Evolutionary conservation across 2,797 vertebrate species (phyloP), one percentile per base, ranked within the genome.

Genomic region (Melanotaenia maccullochi): DNA sequence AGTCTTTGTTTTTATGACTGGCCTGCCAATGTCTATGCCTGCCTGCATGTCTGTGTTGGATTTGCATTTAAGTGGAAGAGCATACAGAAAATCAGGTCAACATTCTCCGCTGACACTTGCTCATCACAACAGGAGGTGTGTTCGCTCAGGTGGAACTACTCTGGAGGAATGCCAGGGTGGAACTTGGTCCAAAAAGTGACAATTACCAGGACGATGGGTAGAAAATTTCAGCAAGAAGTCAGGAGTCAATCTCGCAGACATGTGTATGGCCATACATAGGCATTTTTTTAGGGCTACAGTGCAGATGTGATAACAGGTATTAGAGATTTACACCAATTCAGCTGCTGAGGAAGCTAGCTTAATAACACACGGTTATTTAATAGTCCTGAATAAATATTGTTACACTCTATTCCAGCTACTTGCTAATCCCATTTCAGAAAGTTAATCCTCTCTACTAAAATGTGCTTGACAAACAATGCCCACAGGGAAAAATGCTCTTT

Each of bases 401-500:
- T 57, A 18, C 24, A 60, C 42, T 60, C 12, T 22, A 24, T 14
- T 60, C 63, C 42, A 62, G 57, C 40, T 42, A 49, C 11, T 2
- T 36, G 40, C 62, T 30, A 65, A 58, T 42, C 57, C 36, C 2
- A 30, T 56, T 65, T 60, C 20, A 28, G 30, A 65, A 18, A 24
- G 44, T 60, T 64, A 60, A 44, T 22, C 55, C 32, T 71, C 22
- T 52, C 12, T 28, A 52, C 25, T 14, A 28, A 5, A 28, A 44
- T 0, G 18, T 44, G 18, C 6, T 44, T 20, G 16, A 20, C 18
- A 44, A 42, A 52, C 4, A 28, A 28, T 16, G 13, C 24, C 11
- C 12, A 54, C 13, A 25, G 24, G 24, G 13, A 28, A 28, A 54
- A 54, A 25, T 14, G 11, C 12, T 12, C 22, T n/a, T 54, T 54